Evolutionary conservation across 2,797 vertebrate genomes (phyloP), one percentile per base, ranked within the genome.

Genomic region (Smutsia gigantea): DNA sequence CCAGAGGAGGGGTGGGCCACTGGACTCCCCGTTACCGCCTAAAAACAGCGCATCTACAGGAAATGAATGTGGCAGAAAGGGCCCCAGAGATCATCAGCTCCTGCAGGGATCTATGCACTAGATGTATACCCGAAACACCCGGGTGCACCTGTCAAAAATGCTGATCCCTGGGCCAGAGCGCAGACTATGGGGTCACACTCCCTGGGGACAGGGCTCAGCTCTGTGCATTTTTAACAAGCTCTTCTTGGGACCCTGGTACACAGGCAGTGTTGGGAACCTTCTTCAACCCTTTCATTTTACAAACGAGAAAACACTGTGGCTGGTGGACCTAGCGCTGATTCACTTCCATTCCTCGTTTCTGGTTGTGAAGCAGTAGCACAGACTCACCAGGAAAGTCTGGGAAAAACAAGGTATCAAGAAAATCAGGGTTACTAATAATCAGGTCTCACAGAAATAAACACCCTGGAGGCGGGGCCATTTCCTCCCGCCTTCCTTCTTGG

Each of bases 401-500:
- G 3, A 0, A 17, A 18, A 37, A 83, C 39, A 95, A 88, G 34
- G 81, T 31, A 57, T 4, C 55, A 42, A 68, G 85, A 71, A 61
- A 64, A 85, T 29, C 21, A 31, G 95, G 81, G 84, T 59, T 72
- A 31, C n/a, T 39, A 2, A 51, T 27, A 39, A 57, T 51, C n/a
- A 13, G 0, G 0, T 59, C 78, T 69, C 46, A 1, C 49, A 14
- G 53, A 42, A 59, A 71, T 3, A 66, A 39, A 29, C 68, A 13
- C 19, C n/a, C 74, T n/a, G 0, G 0, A 15, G 0, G 0, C 0
- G 4, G 42, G n/a, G 15, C n/a, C 4, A 15, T 4, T 7, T 25
- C 57, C 34, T 42, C 23, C 29, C 0, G 1, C 34, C 10, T 63
- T 78, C 74, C 6, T 39, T 93, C 42, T 17, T 9, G 18, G 6